Conservation (phyloP, 2,888 invertebrate genomes). For the Lepidocyrtoides sp. region DNA sequence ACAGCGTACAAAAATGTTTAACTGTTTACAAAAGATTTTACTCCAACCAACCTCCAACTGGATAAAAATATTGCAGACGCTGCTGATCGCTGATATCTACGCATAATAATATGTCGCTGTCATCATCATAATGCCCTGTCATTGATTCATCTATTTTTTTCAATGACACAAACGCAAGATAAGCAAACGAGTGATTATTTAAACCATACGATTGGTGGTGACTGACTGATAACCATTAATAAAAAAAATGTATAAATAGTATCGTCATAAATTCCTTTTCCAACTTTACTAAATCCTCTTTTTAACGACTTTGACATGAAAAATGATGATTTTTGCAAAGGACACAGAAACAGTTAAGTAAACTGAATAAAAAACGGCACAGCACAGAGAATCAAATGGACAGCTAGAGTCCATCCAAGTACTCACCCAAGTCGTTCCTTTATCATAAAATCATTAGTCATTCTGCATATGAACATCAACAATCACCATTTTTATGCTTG, state of each 20-base stretch:
- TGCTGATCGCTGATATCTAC: constrained; percentile 35
- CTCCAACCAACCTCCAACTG: no score
- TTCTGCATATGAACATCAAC: background rate
- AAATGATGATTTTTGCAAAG: background rate
- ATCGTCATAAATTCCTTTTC: background rate
- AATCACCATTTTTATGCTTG: background rate
- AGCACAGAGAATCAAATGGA: no score
- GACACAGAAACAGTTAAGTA: background rate
- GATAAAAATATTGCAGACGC: background rate
- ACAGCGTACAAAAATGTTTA: background rate
- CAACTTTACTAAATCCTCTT: background rate
- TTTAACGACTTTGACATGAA: background rate
- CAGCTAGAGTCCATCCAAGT: no score
- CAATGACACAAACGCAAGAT: constrained; percentile 6
- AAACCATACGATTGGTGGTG: no score
- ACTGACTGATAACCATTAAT: constrained; percentile 26
- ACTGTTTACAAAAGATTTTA: constrained; percentile 25
- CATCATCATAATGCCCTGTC: no score
- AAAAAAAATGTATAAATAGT: background rate
- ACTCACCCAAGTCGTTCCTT: no score
- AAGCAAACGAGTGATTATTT: background rate
- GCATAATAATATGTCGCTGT: no score
- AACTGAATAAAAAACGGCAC: background rate
- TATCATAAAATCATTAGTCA: no score
- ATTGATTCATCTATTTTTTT: constrained; percentile 17